Evolutionary conservation across 2,888 invertebrate species (phyloP).

Genomic region (Chloromyia formosa): DNA sequence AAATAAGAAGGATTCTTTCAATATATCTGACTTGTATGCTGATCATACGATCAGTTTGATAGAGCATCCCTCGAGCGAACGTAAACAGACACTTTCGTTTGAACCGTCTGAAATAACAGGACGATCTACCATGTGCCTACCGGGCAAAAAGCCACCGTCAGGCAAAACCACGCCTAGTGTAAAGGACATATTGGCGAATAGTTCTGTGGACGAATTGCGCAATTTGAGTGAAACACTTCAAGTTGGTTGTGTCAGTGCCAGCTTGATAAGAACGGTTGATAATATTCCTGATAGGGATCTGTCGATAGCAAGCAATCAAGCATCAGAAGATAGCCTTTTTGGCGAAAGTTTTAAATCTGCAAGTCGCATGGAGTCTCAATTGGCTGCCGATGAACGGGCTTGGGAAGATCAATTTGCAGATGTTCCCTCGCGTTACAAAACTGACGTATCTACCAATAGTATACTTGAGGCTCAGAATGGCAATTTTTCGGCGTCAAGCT

Average conservation of each 20-base stretch:
- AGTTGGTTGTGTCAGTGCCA: neutral
- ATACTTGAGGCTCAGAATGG: neutral
- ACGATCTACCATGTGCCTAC: conserved; percentile 58
- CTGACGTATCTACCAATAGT: neutral
- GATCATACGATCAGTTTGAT: conserved; percentile 61
- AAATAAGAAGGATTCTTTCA: conserved; percentile 54
- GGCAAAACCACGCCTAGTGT: neutral
- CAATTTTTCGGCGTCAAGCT: conserved; percentile 60
- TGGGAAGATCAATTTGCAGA: conserved; percentile 61
- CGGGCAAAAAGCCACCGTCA: neutral
- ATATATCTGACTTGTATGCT: conserved; percentile 59
- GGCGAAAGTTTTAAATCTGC: conserved; percentile 57
- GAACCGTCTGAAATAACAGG: conserved; percentile 62
- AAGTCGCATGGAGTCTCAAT: conserved; percentile 60
- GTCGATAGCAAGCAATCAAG: neutral
- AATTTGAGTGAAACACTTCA: conserved; percentile 44
- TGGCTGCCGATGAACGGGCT: conserved; percentile 58
- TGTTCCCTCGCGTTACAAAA: conserved; percentile 55
- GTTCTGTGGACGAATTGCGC: conserved; percentile 59
- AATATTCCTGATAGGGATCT: conserved; percentile 49
- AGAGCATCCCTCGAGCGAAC: conserved; percentile 51
- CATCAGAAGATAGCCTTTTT: conserved; percentile 44
- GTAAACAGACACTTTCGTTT: conserved; percentile 56
- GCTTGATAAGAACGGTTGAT: conserved; percentile 60
- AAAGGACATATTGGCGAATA: conserved; percentile 58